Evolutionary conservation across 2,888 invertebrate species (phyloP).

Genomic region (Myopa testacea): DNA sequence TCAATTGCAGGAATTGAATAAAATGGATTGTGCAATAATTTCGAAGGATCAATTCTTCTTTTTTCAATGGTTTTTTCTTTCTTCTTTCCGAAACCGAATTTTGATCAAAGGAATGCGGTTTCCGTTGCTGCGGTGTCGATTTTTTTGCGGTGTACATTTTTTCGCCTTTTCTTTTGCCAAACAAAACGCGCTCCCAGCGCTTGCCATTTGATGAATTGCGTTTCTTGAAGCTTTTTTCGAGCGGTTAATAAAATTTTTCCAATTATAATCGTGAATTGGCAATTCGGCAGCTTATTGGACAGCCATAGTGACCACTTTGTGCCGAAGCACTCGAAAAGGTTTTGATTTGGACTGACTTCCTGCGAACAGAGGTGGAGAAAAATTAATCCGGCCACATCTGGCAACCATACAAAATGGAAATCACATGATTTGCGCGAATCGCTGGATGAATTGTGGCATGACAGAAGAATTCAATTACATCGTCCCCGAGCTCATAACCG

Average conservation of each 20-base stretch:
- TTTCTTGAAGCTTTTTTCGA: not conserved
- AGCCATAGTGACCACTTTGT: not conserved
- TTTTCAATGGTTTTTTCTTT: too few relatives aligned
- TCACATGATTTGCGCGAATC: not conserved
- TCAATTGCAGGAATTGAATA: too few relatives aligned
- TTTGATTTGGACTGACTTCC: not conserved
- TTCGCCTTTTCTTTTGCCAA: not conserved
- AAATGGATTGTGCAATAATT: too few relatives aligned
- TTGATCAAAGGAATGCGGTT: not conserved
- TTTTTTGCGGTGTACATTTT: not conserved
- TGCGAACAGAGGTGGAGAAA: not conserved
- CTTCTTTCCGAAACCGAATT: too few relatives aligned
- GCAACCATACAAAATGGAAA: not conserved
- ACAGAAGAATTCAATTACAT: conserved; percentile 6
- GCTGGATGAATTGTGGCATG: not conserved
- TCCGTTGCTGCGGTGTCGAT: not conserved
- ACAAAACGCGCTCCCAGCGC: not conserved
- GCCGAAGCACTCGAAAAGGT: not conserved
- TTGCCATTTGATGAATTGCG: conserved; percentile 6
- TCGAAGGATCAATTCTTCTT: too few relatives aligned
- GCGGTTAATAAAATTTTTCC: conserved; percentile 5
- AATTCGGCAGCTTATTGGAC: not conserved
- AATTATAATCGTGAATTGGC: conserved; percentile 27
- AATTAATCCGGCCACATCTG: not conserved
- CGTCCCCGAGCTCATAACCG: not conserved